Conservation (phyloP, 2,888 invertebrate genomes). For the Microctonus aethiopoides region DNA sequence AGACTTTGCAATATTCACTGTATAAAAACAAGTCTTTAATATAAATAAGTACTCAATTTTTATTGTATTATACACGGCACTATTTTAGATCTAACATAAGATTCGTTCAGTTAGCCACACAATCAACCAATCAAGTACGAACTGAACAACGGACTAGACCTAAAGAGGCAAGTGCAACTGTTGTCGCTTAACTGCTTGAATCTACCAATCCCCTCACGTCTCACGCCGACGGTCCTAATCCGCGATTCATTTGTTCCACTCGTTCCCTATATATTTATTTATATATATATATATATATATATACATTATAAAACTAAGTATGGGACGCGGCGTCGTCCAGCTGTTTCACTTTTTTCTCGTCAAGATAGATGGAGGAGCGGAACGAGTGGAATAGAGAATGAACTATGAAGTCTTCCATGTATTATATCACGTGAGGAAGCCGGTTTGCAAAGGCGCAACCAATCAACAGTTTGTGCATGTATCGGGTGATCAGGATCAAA, state of each 20-base stretch:
- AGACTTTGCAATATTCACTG: background rate
- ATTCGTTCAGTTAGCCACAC: constrained; percentile 25
- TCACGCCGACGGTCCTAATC: background rate
- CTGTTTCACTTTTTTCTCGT: constrained; percentile 11
- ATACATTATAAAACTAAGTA: background rate
- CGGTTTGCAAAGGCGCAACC: constrained; percentile 48
- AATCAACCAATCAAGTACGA: too few relatives aligned
- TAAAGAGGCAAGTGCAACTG: background rate
- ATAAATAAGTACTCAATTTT: background rate
- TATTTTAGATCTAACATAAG: too few relatives aligned
- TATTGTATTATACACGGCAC: background rate
- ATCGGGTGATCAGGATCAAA: constrained; percentile 42
- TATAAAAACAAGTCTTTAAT: background rate
- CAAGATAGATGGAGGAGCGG: background rate
- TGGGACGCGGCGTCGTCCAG: background rate
- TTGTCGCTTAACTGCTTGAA: background rate
- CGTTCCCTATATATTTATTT: background rate
- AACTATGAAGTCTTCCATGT: background rate
- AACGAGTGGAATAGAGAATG: constrained; percentile 4
- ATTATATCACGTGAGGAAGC: constrained; percentile 56
- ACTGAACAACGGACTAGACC: background rate
- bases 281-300: background rate
- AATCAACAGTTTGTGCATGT: constrained; percentile 45
- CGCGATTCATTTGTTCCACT: background rate
- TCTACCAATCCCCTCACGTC: too few relatives aligned